phyloP scores from a whole-genome alignment of 2,113 vertebrate species.

The Mobula birostris region DNA sequence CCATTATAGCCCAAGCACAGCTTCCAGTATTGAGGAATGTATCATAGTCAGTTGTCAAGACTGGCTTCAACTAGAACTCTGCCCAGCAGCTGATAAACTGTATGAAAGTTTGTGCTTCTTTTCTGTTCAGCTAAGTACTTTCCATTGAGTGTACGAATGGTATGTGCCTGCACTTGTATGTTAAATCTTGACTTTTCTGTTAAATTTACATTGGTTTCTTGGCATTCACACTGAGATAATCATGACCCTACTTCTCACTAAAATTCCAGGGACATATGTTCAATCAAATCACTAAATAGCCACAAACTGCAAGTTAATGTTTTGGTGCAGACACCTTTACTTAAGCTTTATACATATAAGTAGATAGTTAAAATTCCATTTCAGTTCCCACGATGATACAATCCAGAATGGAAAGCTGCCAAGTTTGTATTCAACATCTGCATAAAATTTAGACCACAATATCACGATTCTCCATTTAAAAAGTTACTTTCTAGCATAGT shows the following conservation, averaged over 20 bases:
- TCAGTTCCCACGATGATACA: constrained; percentile 9
- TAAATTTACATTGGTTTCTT: not conserved
- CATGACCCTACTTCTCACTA: not conserved
- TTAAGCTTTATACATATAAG: not conserved
- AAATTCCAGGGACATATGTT: not conserved
- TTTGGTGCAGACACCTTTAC: constrained; percentile 23
- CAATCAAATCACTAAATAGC: constrained; percentile 17
- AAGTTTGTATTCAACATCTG: constrained; percentile 33
- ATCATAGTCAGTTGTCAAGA: not conserved
- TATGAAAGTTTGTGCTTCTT: not conserved
- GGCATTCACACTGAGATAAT: not conserved
- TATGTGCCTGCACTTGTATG: not conserved
- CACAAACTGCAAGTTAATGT: not conserved
- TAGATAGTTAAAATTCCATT: constrained; percentile 35
- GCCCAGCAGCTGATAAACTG: not conserved
- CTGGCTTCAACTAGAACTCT: constrained; percentile 1
- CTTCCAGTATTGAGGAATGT: constrained; percentile 1
- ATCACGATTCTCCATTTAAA: constrained; percentile 31
- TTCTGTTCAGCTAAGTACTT: not conserved
- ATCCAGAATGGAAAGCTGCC: constrained; percentile 33
- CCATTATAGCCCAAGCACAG: not conserved
- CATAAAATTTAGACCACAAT: constrained; percentile 34
- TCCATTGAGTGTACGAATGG: not conserved
- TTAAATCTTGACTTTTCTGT: not conserved
- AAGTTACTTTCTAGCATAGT: constrained; percentile 30